phyloP scores from a whole-genome alignment of 2,888 invertebrate genomes.

The Meteorus colon region DNA sequence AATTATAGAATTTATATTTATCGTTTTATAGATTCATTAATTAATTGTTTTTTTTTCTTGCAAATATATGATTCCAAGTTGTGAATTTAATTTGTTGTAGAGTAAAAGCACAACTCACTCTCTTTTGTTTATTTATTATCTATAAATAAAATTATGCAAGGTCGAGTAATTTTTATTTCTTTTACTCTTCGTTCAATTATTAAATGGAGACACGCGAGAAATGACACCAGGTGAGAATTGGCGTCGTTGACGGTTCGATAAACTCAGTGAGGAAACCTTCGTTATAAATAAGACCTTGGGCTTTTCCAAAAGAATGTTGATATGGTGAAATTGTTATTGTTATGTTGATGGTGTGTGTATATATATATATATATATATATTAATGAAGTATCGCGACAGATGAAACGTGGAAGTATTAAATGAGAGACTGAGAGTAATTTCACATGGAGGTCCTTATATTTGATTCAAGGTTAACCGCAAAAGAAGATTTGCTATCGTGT shows the following conservation, averaged over 20 bases:
- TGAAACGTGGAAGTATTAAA: background rate
- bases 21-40: background rate
- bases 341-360: background rate
- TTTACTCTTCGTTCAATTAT: background rate
- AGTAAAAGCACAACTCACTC: background rate
- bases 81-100: too few relatives aligned
- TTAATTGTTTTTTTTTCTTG: too few relatives aligned
- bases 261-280: constrained; percentile 2
- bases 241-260: background rate
- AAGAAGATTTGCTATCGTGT: background rate
- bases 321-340: background rate
- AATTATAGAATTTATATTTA: background rate
- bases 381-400: background rate
- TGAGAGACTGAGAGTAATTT: background rate
- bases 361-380: background rate
- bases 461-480: background rate
- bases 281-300: background rate
- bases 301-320: background rate
- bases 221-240: background rate
- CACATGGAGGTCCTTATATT: background rate
- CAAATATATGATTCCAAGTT: too few relatives aligned
- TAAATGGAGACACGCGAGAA: background rate
- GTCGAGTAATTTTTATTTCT: background rate
- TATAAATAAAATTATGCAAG: background rate
- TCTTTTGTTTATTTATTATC: background rate